Conservation (phyloP, 1,140 invertebrate species). For the Piezodorus guildinii region DNA sequence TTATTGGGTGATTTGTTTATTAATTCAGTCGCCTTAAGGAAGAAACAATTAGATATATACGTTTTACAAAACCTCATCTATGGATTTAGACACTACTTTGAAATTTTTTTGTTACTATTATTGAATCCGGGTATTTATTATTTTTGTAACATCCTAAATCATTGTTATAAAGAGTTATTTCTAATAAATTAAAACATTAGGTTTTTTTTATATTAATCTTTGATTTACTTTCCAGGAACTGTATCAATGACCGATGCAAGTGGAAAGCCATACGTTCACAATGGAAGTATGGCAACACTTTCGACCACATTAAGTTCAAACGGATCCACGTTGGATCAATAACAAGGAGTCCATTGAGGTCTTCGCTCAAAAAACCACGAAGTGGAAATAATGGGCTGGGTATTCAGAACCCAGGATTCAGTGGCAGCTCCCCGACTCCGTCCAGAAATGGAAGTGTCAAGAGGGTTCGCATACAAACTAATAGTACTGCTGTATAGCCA, state of each 20-base stretch:
- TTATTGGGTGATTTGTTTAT: too few relatives aligned
- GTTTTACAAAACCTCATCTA: too few relatives aligned
- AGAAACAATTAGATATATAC: too few relatives aligned
- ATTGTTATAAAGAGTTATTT: too few relatives aligned
- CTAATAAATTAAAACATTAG: neutral
- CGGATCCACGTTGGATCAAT: constrained; percentile 44
- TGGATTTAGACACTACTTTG: too few relatives aligned
- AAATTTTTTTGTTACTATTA: too few relatives aligned
- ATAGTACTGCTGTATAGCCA: constrained; percentile 61
- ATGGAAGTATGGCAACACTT: constrained; percentile 61
- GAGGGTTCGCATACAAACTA: constrained; percentile 77
- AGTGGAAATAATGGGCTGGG: constrained; percentile 45
- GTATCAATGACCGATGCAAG: constrained; percentile 70
- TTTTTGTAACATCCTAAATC: too few relatives aligned
- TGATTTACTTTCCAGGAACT: neutral
- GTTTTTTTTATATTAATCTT: neutral
- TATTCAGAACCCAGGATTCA: constrained; percentile 76
- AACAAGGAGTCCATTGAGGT: constrained; percentile 60
- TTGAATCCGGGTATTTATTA: too few relatives aligned
- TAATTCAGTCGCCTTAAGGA: too few relatives aligned
- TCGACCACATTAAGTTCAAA: constrained; percentile 54
- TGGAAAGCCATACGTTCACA: constrained; percentile 65
- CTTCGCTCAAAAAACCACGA: constrained; percentile 69
- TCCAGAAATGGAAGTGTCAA: constrained; percentile 71
- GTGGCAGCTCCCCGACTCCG: constrained; percentile 62